Percentiles rank a stretch among this genome's conserved stretches.
phyloP scores from a whole-genome alignment of 2,888 invertebrate species.

The Drosophila limbata region DNA sequence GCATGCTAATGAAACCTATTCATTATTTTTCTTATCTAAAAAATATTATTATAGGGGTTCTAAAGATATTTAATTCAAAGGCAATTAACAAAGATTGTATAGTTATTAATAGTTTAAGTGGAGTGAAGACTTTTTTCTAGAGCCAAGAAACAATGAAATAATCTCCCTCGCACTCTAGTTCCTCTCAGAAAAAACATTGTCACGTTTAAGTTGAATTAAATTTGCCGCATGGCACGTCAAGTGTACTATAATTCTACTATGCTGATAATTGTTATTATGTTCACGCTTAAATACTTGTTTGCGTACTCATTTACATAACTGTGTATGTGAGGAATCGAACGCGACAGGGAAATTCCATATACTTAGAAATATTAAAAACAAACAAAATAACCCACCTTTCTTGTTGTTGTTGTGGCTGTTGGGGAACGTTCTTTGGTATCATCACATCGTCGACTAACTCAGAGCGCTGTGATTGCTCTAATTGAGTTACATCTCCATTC shows the following conservation, averaged over 20 bases:
- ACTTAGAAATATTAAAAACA: slow-evolving; percentile 10
- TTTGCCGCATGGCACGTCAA: slow-evolving; percentile 36
- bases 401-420: slow-evolving; percentile 17
- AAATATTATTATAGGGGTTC: slow-evolving; percentile 2
- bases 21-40: background rate
- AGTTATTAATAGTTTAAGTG: slow-evolving; percentile 8
- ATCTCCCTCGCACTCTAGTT: background rate
- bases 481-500: slow-evolving; percentile 33
- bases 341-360: slow-evolving; percentile 25
- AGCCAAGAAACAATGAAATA: background rate
- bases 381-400: slow-evolving; percentile 50
- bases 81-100: slow-evolving; percentile 7
- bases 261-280: slow-evolving; percentile 47
- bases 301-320: slow-evolving; percentile 14
- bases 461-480: slow-evolving; percentile 36
- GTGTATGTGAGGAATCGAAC: background rate
- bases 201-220: slow-evolving; percentile 42
- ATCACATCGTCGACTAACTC: slow-evolving; percentile 16
- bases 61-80: background rate
- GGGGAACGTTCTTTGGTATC: slow-evolving; percentile 34
- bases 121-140: background rate
- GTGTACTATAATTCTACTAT: slow-evolving; percentile 4
- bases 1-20: no score
- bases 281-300: slow-evolving; percentile 3
- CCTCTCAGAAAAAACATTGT: background rate